These are phyloP conservation scores for Theretra japonica DNA, from an alignment of 2,888 invertebrate genomes.

Conservation along the genomic window DNA sequence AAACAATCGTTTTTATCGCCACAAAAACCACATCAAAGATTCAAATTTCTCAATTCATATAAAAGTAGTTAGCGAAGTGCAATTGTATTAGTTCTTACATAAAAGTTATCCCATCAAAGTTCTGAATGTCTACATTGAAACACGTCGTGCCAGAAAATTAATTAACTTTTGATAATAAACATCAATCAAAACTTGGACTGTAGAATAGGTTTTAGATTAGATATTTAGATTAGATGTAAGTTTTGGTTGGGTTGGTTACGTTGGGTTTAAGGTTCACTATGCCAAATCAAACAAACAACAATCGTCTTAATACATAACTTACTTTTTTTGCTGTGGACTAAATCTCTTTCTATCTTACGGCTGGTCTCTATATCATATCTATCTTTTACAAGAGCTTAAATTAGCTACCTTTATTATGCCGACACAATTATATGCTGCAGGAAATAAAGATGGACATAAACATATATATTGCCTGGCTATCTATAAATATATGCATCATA, in stretches of 20 bases:
- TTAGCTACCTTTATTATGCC: too few relatives aligned
- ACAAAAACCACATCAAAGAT: neutral
- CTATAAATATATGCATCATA: too few relatives aligned
- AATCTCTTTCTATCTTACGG: too few relatives aligned
- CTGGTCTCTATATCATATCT: too few relatives aligned
- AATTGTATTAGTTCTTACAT: constrained; percentile 25
- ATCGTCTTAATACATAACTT: too few relatives aligned
- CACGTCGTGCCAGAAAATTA: constrained; percentile 18
- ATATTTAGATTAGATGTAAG: neutral
- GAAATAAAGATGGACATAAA: too few relatives aligned
- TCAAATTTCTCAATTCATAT: constrained; percentile 16
- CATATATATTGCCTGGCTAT: too few relatives aligned
- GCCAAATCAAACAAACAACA: too few relatives aligned
- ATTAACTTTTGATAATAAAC: constrained; percentile 27
- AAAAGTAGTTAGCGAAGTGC: constrained; percentile 21
- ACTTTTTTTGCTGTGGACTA: too few relatives aligned
- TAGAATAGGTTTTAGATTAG: constrained; percentile 21
- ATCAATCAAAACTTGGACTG: constrained; percentile 24
- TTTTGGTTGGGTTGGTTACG: neutral
- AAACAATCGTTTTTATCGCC: neutral
- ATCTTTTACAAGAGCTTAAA: too few relatives aligned
- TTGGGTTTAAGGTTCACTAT: neutral
- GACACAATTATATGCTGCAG: too few relatives aligned
- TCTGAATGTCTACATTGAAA: constrained; percentile 21
- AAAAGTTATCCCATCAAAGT: constrained; percentile 21